A percentile compares a stretch with the other conserved stretches of the same genome.
Evolutionary conservation across 2,888 invertebrate genomes (phyloP).

Genomic region (Epinotia ramella): DNA sequence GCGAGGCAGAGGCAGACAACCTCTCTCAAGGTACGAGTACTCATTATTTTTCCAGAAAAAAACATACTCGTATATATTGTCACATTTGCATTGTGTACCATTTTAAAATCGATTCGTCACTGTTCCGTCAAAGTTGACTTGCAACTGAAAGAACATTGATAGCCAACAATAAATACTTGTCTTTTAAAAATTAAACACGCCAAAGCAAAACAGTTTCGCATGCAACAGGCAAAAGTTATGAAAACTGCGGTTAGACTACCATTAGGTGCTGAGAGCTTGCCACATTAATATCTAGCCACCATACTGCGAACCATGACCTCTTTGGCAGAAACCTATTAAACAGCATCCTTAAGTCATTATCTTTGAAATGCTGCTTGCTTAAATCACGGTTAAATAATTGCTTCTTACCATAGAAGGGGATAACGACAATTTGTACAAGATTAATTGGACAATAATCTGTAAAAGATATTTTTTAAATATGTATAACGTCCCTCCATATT

Average conservation of each 20-base stretch:
- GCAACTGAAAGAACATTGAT: not conserved
- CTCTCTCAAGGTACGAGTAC: too few species aligned
- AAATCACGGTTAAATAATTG: conserved; percentile 27
- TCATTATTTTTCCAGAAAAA: too few species aligned
- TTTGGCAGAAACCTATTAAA: conserved; percentile 35
- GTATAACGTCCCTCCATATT: too few species aligned
- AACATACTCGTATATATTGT: too few species aligned
- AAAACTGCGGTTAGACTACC: conserved; percentile 22
- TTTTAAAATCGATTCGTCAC: too few species aligned
- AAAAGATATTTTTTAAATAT: not conserved
- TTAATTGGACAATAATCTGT: not conserved
- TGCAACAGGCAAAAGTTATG: not conserved
- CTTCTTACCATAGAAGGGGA: conserved; percentile 10
- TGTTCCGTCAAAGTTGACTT: too few species aligned
- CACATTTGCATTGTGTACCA: too few species aligned
- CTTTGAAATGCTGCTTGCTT: conserved; percentile 38
- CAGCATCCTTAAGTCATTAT: conserved; percentile 40
- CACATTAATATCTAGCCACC: conserved; percentile 29
- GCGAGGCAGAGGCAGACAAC: too few species aligned
- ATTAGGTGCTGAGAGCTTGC: conserved; percentile 13
- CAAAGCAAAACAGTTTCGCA: not conserved
- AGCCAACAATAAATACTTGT: not conserved
- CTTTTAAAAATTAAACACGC: not conserved
- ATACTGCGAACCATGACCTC: conserved; percentile 40
- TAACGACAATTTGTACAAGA: conserved; percentile 11